Conservation (phyloP, 2,113 vertebrate species). For the Erpornis zantholeuca region DNA sequence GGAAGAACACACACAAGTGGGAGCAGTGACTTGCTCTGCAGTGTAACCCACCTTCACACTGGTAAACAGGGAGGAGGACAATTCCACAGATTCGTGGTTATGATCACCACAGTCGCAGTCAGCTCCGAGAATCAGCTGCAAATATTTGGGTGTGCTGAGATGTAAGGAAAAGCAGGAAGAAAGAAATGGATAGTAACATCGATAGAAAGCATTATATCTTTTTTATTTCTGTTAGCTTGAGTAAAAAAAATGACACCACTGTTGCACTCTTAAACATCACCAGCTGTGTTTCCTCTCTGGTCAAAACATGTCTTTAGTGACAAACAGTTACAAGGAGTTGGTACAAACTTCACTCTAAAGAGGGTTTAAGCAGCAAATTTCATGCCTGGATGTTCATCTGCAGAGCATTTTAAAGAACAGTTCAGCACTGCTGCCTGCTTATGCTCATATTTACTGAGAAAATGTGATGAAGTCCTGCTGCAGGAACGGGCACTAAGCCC, state of each 20-base stretch:
- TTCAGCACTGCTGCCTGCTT: not conserved
- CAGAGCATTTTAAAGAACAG: not conserved
- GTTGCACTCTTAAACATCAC: not conserved
- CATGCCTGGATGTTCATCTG: not conserved
- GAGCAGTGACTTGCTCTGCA: not conserved
- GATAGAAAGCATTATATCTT: not conserved
- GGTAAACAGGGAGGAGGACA: not conserved
- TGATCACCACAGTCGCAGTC: not conserved
- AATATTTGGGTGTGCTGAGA: not conserved
- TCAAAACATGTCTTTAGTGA: not conserved
- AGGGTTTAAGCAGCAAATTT: not conserved
- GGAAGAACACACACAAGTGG: rapidly evolving
- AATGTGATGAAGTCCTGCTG: rapidly evolving
- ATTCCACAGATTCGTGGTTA: not conserved
- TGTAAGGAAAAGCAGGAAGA: not conserved
- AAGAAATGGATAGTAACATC: not conserved
- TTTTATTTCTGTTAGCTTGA: not conserved
- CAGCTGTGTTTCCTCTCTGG: not conserved
- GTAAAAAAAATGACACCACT: not conserved
- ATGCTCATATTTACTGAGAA: not conserved
- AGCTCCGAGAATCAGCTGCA: not conserved
- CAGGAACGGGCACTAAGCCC: not conserved
- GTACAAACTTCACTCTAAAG: not conserved
- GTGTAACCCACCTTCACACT: not conserved
- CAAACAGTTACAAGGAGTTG: not conserved